Conservation (phyloP, 2,888 invertebrate species). For the Odontothrips loti region DNA sequence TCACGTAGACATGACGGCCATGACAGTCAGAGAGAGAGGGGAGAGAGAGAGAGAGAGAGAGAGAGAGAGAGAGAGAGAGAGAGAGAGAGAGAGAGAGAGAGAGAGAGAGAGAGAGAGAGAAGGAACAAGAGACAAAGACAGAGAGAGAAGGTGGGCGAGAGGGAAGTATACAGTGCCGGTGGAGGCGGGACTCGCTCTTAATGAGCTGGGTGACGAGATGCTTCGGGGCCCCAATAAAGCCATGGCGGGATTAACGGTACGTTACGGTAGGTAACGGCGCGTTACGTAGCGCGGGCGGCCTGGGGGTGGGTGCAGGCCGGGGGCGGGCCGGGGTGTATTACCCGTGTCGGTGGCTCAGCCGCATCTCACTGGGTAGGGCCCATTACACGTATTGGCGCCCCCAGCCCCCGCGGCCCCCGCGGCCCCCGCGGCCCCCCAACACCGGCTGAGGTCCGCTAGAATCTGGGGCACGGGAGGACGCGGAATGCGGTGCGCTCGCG, state of each 20-base stretch:
- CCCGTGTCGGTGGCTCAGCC: too few relatives aligned
- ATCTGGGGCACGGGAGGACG: too few relatives aligned
- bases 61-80: too few relatives aligned
- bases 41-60: too few relatives aligned
- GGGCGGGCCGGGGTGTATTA: background rate
- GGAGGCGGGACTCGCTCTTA: background rate
- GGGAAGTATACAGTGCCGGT: background rate
- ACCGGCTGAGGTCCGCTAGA: background rate
- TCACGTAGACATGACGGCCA: too few relatives aligned
- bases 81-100: too few relatives aligned
- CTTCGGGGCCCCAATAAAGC: background rate
- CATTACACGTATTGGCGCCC: conserved; percentile 4
- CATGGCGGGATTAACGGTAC: background rate
- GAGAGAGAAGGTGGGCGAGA: background rate
- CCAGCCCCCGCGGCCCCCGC: background rate
- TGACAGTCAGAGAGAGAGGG: too few relatives aligned
- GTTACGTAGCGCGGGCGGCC: background rate
- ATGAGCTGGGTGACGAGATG: conserved; percentile 11
- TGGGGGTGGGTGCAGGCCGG: background rate
- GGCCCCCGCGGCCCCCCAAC: background rate
- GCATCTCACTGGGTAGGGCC: background rate
- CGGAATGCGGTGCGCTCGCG: too few relatives aligned
- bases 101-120: too few relatives aligned
- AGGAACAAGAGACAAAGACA: too few relatives aligned
- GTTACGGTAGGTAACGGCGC: background rate